Evolutionary conservation across 2,797 vertebrate genomes (phyloP).

Genomic region (Micromesistius poutassou): DNA sequence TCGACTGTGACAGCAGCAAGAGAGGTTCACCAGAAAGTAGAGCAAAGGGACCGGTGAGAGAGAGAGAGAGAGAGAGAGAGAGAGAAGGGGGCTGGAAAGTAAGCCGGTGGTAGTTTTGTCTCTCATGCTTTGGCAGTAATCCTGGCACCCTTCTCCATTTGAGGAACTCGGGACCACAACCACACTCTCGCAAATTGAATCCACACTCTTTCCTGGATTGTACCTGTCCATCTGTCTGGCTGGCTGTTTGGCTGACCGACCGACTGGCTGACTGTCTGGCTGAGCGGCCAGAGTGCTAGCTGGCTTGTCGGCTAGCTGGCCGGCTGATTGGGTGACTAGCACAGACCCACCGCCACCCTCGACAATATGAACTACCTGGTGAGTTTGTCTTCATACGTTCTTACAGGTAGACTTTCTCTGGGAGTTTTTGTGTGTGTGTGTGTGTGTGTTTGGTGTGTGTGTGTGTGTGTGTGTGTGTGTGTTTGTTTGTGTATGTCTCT

Average conservation of each 20-base stretch:
- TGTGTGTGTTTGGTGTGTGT: not conserved
- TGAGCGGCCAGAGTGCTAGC: too few relatives aligned
- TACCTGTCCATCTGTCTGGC: slow-evolving; percentile 3
- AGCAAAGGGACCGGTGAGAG: slow-evolving; percentile 4
- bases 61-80: not conserved
- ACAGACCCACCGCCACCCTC: slow-evolving; percentile 34
- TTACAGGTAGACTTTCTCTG: not conserved
- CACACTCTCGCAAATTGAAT: too few relatives aligned
- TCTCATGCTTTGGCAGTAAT: too few relatives aligned
- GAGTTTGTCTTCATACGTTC: slow-evolving; percentile 35
- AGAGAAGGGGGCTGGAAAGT: slow-evolving; percentile 9
- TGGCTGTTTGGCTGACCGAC: too few relatives aligned
- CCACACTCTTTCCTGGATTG: slow-evolving; percentile 31
- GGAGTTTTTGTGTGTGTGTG: not conserved
- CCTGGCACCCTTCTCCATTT: too few relatives aligned
- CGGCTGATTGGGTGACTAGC: slow-evolving; percentile 8
- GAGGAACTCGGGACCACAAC: too few relatives aligned
- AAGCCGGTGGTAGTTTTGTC: too few relatives aligned
- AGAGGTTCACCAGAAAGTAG: not conserved
- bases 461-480: not conserved
- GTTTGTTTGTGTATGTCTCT: slow-evolving; percentile 9
- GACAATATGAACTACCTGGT: slow-evolving; percentile 69
- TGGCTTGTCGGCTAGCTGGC: not conserved
- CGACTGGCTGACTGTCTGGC: too few relatives aligned
- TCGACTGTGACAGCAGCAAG: slow-evolving; percentile 7